phyloP scores from a whole-genome alignment of 1,140 invertebrate species.

The Ceratitis capitata region DNA sequence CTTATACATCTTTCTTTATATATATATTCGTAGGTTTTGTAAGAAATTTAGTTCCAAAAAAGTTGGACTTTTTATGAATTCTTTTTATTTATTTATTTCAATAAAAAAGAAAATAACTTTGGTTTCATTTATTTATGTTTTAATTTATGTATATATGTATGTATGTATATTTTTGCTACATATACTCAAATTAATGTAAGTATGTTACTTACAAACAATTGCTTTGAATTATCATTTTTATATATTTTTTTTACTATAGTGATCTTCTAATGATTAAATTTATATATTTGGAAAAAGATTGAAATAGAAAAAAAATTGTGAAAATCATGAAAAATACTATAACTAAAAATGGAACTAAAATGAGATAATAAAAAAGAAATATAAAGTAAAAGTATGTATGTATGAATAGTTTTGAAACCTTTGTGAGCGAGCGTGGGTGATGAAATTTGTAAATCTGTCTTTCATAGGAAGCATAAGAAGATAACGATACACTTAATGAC shows the following conservation, averaged over 20 bases:
- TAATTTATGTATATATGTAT: neutral
- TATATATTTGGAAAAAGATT: neutral
- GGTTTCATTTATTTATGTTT: constrained; percentile 16
- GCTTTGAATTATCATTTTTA: neutral
- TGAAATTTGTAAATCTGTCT: neutral
- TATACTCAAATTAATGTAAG: no score
- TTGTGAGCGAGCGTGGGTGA: neutral
- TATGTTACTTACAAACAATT: constrained; percentile 16
- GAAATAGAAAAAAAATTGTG: neutral
- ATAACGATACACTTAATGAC: neutral
- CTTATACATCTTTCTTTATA: no score
- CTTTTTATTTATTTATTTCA: neutral
- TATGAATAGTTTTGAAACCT: constrained; percentile 30
- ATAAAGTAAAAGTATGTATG: neutral
- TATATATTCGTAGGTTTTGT: neutral
- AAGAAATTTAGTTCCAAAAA: constrained; percentile 28
- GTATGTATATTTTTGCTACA: neutral
- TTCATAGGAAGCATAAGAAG: neutral
- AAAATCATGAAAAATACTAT: neutral
- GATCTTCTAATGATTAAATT: constrained; percentile 29
- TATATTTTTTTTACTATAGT: no score
- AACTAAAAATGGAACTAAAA: neutral
- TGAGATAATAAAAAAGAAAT: neutral
- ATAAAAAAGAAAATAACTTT: neutral
- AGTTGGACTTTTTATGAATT: neutral